Evolutionary conservation across 23 tunicate genomes (phyloP).

Genomic region (Halocynthia aurantium): DNA sequence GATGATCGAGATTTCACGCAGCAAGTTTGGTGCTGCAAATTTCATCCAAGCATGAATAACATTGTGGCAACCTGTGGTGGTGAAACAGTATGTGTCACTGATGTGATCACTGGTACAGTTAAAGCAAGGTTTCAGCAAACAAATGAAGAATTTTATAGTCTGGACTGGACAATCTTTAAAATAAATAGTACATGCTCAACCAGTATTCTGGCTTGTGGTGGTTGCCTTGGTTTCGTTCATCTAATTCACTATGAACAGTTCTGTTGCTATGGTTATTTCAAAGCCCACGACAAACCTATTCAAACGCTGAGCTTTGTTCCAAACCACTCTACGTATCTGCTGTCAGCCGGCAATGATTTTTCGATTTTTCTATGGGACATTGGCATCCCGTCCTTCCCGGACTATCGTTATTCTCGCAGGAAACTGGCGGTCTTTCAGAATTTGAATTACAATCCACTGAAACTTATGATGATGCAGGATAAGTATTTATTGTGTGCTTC

Average conservation of each 20-base stretch:
- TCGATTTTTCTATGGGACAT: constrained; percentile 58
- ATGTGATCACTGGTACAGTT: constrained; percentile 62
- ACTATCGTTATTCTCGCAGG: constrained; percentile 41
- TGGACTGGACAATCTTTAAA: constrained; percentile 57
- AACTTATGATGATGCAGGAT: constrained; percentile 25
- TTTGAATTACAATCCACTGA: constrained; percentile 35
- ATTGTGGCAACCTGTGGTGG: constrained; percentile 95
- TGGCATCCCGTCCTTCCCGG: constrained; percentile 51
- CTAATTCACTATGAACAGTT: constrained; percentile 47
- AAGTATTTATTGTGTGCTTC: constrained; percentile 44
- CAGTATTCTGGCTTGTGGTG: constrained; percentile 65
- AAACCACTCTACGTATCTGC: constrained; percentile 18
- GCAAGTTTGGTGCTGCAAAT: constrained; percentile 82
- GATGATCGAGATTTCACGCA: constrained; percentile 42
- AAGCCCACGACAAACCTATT: constrained; percentile 70
- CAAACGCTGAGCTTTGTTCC: constrained; percentile 51
- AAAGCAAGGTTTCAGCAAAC: constrained; percentile 48
- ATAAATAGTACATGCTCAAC: background rate
- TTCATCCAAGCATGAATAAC: constrained; percentile 48
- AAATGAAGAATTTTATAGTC: constrained; percentile 76
- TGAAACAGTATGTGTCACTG: constrained; percentile 59
- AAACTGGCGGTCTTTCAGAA: constrained; percentile 47
- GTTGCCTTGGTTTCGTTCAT: constrained; percentile 64
- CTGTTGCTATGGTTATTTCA: constrained; percentile 51
- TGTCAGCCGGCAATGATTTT: constrained; percentile 63